Evolutionary conservation across 2,888 invertebrate species (phyloP), one percentile per base, ranked within the genome.

Genomic region (Tinea semifulvella): DNA sequence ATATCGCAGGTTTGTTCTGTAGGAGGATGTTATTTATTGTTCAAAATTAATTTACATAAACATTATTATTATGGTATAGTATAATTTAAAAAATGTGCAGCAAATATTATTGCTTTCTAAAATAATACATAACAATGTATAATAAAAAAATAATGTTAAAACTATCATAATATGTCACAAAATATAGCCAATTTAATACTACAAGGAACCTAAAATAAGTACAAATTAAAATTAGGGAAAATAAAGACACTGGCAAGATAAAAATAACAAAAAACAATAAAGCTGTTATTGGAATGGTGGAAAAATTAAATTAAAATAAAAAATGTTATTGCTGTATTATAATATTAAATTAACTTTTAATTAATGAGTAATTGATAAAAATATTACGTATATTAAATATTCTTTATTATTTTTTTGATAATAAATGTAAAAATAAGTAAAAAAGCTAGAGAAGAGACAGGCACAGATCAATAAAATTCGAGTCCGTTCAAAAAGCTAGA

Each of bases 231-330:
- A 4, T 26, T 26, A 3, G 26, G 10, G 10, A 26, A 26, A 26
- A 2, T 6, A 26, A 6, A 26, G 26, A 26, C 26, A 6, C 26
- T n/a, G 26, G 10, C 26, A 26, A 6, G 7, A 26, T n/a, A 6
- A 26, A n/a, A 6, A 4, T 26, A 31, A 31, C 2, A 13, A 13
- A 13, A 27, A 7, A 31, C n/a, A 31, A 31, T 31, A 31, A 31
- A 31, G 31, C 31, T 31, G 31, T 6, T 7, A 13, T 31, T 13
- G 31, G 31, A 31, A 31, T 31, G 31, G 31, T 31, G 14, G n/a
- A 31, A 31, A 6, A 31, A 7, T 4, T n/a, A 31, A 31, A 14
- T 5, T 13, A 31, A 31, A 31, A 31, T 31, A 13, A 22, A 22
- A 22, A 22, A 22, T 22, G 8, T 22, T 22, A 22, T 7, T n/a